Conservation (phyloP, 2,113 vertebrate genomes). For the Puffinus mauretanicus region DNA sequence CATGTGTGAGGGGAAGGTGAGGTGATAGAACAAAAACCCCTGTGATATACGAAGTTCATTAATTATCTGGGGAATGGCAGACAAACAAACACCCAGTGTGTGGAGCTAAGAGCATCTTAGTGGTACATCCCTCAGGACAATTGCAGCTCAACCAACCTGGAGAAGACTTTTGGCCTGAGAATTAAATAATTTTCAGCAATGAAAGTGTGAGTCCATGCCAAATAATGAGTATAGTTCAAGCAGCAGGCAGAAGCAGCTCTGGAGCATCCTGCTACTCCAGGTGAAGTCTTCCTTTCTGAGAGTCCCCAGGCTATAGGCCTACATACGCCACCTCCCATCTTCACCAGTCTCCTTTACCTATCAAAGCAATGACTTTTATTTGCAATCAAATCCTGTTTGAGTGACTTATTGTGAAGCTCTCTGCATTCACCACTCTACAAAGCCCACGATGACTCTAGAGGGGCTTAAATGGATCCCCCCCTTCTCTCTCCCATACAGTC, state of each 20-base stretch:
- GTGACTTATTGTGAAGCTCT: not conserved
- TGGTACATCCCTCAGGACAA: not conserved
- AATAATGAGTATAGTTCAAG: not conserved
- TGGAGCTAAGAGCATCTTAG: not conserved
- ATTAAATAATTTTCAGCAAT: not conserved
- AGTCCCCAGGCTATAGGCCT: not conserved
- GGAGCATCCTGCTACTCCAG: not conserved
- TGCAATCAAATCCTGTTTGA: not conserved
- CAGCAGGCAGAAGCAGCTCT: not conserved
- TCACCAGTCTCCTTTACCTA: not conserved
- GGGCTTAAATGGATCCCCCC: not conserved
- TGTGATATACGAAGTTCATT: not conserved
- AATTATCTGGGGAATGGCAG: not conserved
- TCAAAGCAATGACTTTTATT: not conserved
- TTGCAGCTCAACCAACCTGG: not conserved
- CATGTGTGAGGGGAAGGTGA: not conserved
- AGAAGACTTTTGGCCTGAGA: not conserved
- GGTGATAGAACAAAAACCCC: not conserved
- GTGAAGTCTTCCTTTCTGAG: not conserved
- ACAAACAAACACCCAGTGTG: not conserved
- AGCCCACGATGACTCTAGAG: not conserved
- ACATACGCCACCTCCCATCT: not conserved
- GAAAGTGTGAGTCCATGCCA: not conserved
- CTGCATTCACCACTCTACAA: not conserved
- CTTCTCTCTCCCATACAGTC: not conserved